These are phyloP conservation scores for Microctonus aethiopoides DNA, from an alignment of 2,888 invertebrate species.

Conservation along the genomic window DNA sequence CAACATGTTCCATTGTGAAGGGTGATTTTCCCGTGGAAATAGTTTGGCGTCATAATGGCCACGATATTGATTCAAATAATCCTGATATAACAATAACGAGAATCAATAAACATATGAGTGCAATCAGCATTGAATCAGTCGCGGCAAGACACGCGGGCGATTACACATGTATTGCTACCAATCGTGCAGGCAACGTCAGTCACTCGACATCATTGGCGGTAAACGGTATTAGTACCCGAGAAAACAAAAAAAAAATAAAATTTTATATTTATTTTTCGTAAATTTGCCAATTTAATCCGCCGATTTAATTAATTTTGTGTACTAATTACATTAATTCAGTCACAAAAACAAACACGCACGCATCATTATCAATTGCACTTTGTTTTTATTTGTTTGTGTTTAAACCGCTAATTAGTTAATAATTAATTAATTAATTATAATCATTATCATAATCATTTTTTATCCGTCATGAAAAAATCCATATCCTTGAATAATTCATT, in stretches of 20 bases:
- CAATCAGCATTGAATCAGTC: constrained; percentile 77
- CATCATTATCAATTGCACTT: constrained; percentile 9
- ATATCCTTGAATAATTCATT: not conserved
- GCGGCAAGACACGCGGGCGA: constrained; percentile 77
- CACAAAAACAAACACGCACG: constrained; percentile 6
- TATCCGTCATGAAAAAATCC: not conserved
- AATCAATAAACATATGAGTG: constrained; percentile 71
- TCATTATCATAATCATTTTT: not conserved
- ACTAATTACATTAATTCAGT: not conserved
- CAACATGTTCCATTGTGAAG: constrained; percentile 79
- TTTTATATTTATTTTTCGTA: not conserved
- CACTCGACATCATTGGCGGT: constrained; percentile 70
- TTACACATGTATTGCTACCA: constrained; percentile 72
- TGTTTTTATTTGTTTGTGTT: not conserved
- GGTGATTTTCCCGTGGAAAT: constrained; percentile 84
- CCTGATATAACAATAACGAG: constrained; percentile 68
- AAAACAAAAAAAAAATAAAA: too few relatives aligned
- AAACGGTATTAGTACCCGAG: constrained; percentile 65
- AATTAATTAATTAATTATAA: not conserved
- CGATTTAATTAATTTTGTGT: not conserved
- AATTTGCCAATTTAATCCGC: not conserved
- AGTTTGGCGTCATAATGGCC: constrained; percentile 78
- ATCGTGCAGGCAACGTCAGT: constrained; percentile 70
- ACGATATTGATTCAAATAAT: constrained; percentile 48
- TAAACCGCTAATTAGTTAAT: not conserved